Base-by-base conservation (phyloP, 2,113 vertebrate species). In the Gulo gulo region DNA sequence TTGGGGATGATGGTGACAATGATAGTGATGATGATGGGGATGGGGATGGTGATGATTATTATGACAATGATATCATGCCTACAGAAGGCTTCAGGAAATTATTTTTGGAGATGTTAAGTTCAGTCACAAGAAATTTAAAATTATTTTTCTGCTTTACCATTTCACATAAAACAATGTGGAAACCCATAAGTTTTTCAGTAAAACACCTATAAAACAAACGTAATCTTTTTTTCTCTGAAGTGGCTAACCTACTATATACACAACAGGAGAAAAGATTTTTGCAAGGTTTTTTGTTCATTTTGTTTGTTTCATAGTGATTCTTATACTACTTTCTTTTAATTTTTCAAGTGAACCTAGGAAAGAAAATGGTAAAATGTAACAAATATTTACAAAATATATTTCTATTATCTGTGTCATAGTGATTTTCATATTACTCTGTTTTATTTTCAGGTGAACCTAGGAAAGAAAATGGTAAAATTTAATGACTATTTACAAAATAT, bases 1-100 rank as follows among this genome's bases (percentile, higher is more conserved):
- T 1, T 73, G 67, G n/a, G 26, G 15, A 0, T 69, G 50, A 2
- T 24, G 2, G 0, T 67, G 26, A n/a, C 3, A 9, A 31, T 81
- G 79, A 42, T 0, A 13, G 12, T 50, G 88, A 24, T 69, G 23
- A 14, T 59, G 7, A 52, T 69, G 23, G 16, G 50, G 7, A 52
- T 55, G 47, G 0, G 9, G 36, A 69, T 24, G 36, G 39, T 29
- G 67, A 6, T 61, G 36, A 16, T 67, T 29, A n/a, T 24, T 31
- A 85, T 69, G 20, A 50, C 73, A 45, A 31, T 15, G 29, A 21
- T 20, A 69, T 26, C n/a, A 13, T 82, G 20, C 81, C 39, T 34
- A 26, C 50, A 88, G 59, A 61, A 55, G 20, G 9, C 24, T 61
- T 39, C 36, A 78, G 1, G 20, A 39, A 76, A 73, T 57, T 15